Evolutionary conservation across 2,113 vertebrate genomes (phyloP), one percentile per base, ranked within the genome.

Genomic region (Pyxicephalus adspersus): DNA sequence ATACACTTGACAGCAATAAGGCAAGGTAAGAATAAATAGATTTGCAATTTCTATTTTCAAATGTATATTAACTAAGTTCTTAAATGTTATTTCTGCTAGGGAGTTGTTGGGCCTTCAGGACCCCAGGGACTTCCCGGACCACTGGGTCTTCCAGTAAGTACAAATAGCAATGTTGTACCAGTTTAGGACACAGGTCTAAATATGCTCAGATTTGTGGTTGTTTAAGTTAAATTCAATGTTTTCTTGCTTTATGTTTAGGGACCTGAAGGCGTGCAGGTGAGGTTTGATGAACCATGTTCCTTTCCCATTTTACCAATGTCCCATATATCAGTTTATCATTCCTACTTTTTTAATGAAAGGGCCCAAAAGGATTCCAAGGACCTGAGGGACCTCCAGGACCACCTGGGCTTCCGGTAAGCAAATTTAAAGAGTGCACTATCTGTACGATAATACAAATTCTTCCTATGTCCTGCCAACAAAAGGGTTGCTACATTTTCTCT

Each of bases 341-440:
- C n/a, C n/a, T 77, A 2, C 17, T 45, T 5, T 0, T 76, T 75
- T 85, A 60, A 76, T 52, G 45, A 38, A 86, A 97, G 96, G 96
- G 96, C 19, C 91, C 90, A 11, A 95, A 95, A 89, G 96, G 96
- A 26, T 94, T 92, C 82, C 88, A 86, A 0, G 96, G 96, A 61
- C 86, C 82, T 4, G 88, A 91, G 1, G 96, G 96, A 60, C 77
- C 86, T 34, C 82, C 87, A 57, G 96, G 96, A 20, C 83, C 20
- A 0, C 90, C 70, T 0, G 96, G 96, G 1, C 55, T 85, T 5
- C 94, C 93, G 3, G 96, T 97, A 83, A 91, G 94, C 83, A 38
- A 11, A 52, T 38, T 1, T 0, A 0, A 0, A 5, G 67, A 25
- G 55, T 17, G 8, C 8, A 45, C 8, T 13, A 45, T 45, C 38